A percentile compares a stretch with the other conserved stretches of the same genome.
Evolutionary conservation across 2,888 invertebrate species (phyloP).

Genomic region (Galerucella pusilla): DNA sequence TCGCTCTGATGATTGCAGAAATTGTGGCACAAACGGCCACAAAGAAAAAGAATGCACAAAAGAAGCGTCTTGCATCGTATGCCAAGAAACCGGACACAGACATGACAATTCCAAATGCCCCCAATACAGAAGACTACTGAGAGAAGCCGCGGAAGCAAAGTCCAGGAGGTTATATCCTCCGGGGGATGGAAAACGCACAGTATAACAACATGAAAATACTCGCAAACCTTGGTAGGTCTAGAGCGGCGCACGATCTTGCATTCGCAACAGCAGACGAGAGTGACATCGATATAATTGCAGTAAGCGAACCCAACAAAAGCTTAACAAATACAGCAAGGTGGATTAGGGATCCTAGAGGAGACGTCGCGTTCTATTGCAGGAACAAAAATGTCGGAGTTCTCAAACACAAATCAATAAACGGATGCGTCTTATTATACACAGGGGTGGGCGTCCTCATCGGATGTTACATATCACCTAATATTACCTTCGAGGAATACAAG

Average conservation of each 20-base stretch:
- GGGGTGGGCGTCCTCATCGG: conserved; percentile 1
- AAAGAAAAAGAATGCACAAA: conserved; percentile 26
- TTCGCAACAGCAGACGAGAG: conserved; percentile 14
- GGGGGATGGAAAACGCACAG: neutral
- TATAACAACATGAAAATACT: conserved; percentile 2
- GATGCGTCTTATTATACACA: conserved; percentile 4
- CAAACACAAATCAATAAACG: neutral
- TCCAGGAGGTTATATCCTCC: neutral
- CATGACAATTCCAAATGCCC: conserved; percentile 23
- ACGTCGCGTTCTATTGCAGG: conserved; percentile 26
- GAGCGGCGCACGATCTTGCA: conserved; percentile 34
- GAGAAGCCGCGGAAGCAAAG: conserved; percentile 4
- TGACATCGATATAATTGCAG: conserved; percentile 29
- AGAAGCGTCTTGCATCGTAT: conserved; percentile 13
- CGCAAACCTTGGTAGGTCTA: conserved; percentile 14
- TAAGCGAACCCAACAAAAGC: conserved; percentile 34
- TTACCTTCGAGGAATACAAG: conserved; percentile 10
- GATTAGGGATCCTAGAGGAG: conserved; percentile 19
- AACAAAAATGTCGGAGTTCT: conserved; percentile 27
- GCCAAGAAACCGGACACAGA: conserved; percentile 21
- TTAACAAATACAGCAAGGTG: conserved; percentile 1
- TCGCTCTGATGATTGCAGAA: conserved; percentile 23
- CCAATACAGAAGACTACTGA: conserved; percentile 7
- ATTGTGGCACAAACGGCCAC: conserved; percentile 24
- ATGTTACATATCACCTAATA: conserved; percentile 26